Conservation (phyloP, 2,888 invertebrate genomes). For the Hymenopus coronatus region DNA sequence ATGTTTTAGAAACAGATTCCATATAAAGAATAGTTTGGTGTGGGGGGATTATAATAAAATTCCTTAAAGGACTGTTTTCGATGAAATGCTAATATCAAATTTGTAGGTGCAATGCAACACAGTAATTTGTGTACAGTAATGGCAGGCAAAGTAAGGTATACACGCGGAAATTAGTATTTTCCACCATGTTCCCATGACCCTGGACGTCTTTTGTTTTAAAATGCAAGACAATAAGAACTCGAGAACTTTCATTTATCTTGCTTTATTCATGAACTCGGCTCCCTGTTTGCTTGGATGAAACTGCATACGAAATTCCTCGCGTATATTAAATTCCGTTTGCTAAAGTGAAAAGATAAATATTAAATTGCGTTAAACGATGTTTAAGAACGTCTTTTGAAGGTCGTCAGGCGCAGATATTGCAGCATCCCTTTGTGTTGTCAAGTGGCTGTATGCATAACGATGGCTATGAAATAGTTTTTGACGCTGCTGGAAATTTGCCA, state of each 20-base stretch:
- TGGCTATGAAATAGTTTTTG: neutral
- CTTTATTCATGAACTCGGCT: neutral
- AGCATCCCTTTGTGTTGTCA: neutral
- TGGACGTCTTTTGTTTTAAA: neutral
- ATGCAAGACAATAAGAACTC: neutral
- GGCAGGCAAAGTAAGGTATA: too few relatives aligned
- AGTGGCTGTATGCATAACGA: neutral
- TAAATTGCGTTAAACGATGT: neutral
- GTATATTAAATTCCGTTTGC: neutral
- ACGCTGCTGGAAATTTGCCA: neutral
- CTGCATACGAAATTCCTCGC: neutral
- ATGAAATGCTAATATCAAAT: too few relatives aligned
- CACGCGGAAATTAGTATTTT: too few relatives aligned
- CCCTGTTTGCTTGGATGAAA: neutral
- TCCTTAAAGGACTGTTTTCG: too few relatives aligned
- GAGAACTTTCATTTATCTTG: neutral
- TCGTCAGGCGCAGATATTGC: neutral
- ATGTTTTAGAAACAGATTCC: too few relatives aligned
- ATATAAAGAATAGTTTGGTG: too few relatives aligned
- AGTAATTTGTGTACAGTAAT: too few relatives aligned
- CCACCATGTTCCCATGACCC: neutral
- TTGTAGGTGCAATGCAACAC: too few relatives aligned
- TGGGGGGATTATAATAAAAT: too few relatives aligned
- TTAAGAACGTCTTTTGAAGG: neutral
- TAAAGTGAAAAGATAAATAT: neutral